Evolutionary conservation across 2,113 vertebrate genomes (phyloP).

Genomic region (Aspiorhynchus laticeps): DNA sequence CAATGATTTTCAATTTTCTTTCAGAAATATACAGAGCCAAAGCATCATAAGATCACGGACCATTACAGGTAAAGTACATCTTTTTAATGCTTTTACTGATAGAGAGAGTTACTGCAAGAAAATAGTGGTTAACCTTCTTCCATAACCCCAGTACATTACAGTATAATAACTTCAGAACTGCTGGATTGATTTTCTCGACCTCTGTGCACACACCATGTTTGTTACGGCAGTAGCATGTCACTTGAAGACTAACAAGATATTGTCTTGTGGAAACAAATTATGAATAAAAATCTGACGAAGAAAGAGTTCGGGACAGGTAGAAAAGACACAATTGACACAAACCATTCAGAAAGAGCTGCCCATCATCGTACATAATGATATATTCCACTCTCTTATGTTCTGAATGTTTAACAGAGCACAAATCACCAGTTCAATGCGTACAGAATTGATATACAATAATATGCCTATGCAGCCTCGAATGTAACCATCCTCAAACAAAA

Average conservation of each 20-base stretch:
- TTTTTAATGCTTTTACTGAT: slow-evolving; percentile 70
- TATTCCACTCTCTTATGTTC: background rate
- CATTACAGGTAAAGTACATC: slow-evolving; percentile 80
- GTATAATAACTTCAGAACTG: slow-evolving; percentile 66
- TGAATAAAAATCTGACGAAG: slow-evolving; percentile 37
- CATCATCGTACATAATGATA: background rate
- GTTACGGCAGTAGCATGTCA: slow-evolving; percentile 60
- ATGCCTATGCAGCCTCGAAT: slow-evolving; percentile 55
- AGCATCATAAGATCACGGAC: slow-evolving; percentile 81
- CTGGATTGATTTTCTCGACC: slow-evolving; percentile 67
- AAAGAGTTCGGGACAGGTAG: slow-evolving; percentile 63
- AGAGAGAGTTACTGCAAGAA: slow-evolving; percentile 72
- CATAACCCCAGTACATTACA: slow-evolving; percentile 69
- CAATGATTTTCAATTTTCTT: slow-evolving; percentile 64
- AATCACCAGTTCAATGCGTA: slow-evolving; percentile 50
- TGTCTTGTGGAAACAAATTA: slow-evolving; percentile 58
- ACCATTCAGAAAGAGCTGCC: slow-evolving; percentile 33
- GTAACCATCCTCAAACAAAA: slow-evolving; percentile 34
- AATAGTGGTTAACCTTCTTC: slow-evolving; percentile 71
- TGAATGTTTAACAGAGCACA: slow-evolving; percentile 42
- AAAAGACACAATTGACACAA: slow-evolving; percentile 29
- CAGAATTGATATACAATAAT: slow-evolving; percentile 55
- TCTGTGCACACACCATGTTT: slow-evolving; percentile 56
- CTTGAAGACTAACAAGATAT: slow-evolving; percentile 71
- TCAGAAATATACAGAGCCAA: slow-evolving; percentile 83